Base-by-base conservation (phyloP, 2,888 invertebrate species). In the Hydroisotoma schaefferi region DNA sequence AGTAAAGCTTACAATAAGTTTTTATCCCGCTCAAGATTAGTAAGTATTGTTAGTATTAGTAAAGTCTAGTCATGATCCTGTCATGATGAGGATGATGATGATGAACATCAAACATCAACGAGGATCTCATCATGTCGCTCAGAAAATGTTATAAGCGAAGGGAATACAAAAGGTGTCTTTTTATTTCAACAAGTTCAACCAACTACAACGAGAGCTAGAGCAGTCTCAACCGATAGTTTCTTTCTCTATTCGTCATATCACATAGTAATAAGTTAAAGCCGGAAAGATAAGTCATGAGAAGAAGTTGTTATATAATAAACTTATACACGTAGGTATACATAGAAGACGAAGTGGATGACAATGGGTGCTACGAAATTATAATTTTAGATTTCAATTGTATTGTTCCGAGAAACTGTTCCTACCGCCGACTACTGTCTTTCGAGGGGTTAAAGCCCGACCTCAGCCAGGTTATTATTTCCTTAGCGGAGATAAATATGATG, bases 391-490 rank as follows among this genome's bases (percentile, higher is more conserved):
- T 20, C n/a, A 40, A 15, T 40, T 40, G 5, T 15, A 40, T 40
- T 40, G 40, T 40, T 40, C 15, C 8, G n/a, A 40, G 5, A 40
- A 49, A 27, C 26, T 27, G 28, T 27, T 49, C n/a, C n/a, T n/a
- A n/a, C n/a, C n/a, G n/a, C n/a, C n/a, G n/a, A n/a, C n/a, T n/a
- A n/a, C n/a, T n/a, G n/a, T n/a, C n/a, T n/a, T n/a, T 27, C 8
- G 26, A 27, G 27, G 27, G 49, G 49, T 49, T 27, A 49, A 49
- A 49, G 49, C 49, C 49, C 49, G 49, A 49, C 49, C 49, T 49
- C 49, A 49, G 40, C 40, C 40, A 18, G n/a, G n/a, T n/a, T n/a
- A n/a, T n/a, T n/a, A n/a, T n/a, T n/a, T n/a, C n/a, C n/a, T n/a
- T n/a, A n/a, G n/a, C n/a, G n/a, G n/a, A n/a, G n/a, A n/a, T n/a